Evolutionary conservation across 2,888 invertebrate species (phyloP).

Genomic region (Thymelicus lineola): DNA sequence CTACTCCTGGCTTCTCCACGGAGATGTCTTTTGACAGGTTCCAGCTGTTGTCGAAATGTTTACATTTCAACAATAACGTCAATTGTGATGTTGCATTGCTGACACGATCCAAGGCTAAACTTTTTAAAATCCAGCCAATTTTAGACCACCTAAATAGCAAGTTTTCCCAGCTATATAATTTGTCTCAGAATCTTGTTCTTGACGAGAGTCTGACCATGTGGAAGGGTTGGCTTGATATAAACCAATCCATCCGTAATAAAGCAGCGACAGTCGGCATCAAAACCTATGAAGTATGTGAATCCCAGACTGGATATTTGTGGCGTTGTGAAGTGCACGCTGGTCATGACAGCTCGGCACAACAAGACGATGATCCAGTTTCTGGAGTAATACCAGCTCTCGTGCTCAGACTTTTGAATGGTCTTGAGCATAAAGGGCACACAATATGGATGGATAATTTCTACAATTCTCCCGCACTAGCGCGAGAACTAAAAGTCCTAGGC

Average conservation of each 20-base stretch:
- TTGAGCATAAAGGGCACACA: slow-evolving; percentile 46
- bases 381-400: slow-evolving; percentile 38
- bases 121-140: slow-evolving; percentile 41
- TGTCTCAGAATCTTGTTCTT: slow-evolving; percentile 19
- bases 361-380: slow-evolving; percentile 36
- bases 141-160: slow-evolving; percentile 37
- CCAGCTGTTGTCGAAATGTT: slow-evolving; percentile 24
- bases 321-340: too few relatives aligned
- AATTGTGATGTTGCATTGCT: neutral
- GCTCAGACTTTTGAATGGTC: slow-evolving; percentile 41
- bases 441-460: too few relatives aligned
- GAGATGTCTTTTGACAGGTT: slow-evolving; percentile 21
- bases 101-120: slow-evolving; percentile 23
- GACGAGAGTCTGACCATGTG: slow-evolving; percentile 46
- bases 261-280: too few relatives aligned
- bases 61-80: slow-evolving; percentile 41
- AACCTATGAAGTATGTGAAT: too few relatives aligned
- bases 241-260: slow-evolving; percentile 44
- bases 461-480: too few relatives aligned
- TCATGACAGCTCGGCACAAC: too few relatives aligned
- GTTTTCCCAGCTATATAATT: slow-evolving; percentile 37
- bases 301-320: too few relatives aligned
- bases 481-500: too few relatives aligned
- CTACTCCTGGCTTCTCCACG: slow-evolving; percentile 25
- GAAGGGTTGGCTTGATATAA: slow-evolving; percentile 21